Conservation (phyloP, 2,888 invertebrate species). For the Pollenia griseotomentosa region DNA sequence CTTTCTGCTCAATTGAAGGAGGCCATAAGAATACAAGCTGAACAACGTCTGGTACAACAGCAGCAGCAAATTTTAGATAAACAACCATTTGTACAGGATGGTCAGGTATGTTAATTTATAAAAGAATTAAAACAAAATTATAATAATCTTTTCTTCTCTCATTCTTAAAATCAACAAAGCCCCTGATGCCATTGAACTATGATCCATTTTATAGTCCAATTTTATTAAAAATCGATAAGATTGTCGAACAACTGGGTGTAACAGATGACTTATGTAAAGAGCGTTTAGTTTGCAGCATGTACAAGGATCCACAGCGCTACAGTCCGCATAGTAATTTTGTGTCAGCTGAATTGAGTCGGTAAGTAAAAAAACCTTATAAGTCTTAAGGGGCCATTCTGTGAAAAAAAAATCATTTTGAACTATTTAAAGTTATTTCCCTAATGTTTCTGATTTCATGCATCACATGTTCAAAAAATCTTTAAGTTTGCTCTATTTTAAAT, state of each 20-base stretch:
- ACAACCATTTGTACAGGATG: conserved; percentile 84
- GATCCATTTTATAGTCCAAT: conserved; percentile 91
- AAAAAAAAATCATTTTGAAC: neutral
- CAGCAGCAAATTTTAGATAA: conserved; percentile 86
- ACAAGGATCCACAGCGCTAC: conserved; percentile 92
- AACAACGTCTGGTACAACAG: conserved; percentile 86
- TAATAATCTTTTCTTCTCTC: conserved; percentile 24
- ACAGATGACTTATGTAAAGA: conserved; percentile 90
- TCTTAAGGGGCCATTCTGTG: neutral
- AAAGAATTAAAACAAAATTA: neutral
- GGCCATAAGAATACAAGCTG: conserved; percentile 86
- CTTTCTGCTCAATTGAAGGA: conserved; percentile 86
- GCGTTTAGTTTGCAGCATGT: conserved; percentile 92
- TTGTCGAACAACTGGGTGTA: conserved; percentile 89
- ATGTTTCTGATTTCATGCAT: too few relatives aligned
- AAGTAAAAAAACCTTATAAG: conserved; percentile 80
- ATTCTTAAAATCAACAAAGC: conserved; percentile 75
- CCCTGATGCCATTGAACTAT: conserved; percentile 83
- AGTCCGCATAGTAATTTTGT: conserved; percentile 94
- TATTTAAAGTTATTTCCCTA: too few relatives aligned
- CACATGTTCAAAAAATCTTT: too few relatives aligned
- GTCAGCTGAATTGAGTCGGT: conserved; percentile 95
- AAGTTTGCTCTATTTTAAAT: too few relatives aligned
- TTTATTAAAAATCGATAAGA: conserved; percentile 90
- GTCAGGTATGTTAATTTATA: conserved; percentile 78